These are phyloP conservation scores for Labia minor DNA, from an alignment of 2,888 invertebrate genomes.

Conservation along the genomic window DNA sequence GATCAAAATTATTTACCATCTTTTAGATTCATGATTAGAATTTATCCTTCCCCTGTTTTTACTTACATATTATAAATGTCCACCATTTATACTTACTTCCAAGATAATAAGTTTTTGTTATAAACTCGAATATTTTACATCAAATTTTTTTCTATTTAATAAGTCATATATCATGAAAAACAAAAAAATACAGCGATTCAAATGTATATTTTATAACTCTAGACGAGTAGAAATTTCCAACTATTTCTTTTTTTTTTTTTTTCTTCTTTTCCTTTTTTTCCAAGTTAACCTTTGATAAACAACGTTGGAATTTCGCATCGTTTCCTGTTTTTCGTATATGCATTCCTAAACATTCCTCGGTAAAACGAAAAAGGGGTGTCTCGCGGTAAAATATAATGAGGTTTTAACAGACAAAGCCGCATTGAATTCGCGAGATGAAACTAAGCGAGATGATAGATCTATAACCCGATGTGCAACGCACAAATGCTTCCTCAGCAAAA, in stretches of 20 bases:
- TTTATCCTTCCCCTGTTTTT: too few relatives aligned
- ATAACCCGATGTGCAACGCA: not conserved
- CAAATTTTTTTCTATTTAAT: too few relatives aligned
- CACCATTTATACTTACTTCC: too few relatives aligned
- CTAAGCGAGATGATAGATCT: not conserved
- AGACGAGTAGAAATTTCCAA: not conserved
- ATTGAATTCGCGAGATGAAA: not conserved
- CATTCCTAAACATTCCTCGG: not conserved
- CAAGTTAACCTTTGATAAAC: conserved; percentile 7
- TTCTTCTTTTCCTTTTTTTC: not conserved
- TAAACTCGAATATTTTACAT: too few relatives aligned
- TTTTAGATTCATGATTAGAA: too few relatives aligned
- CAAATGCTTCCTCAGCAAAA: conserved; percentile 7
- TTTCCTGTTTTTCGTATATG: not conserved
- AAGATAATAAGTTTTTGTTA: too few relatives aligned
- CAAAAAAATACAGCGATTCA: too few relatives aligned
- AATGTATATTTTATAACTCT: too few relatives aligned
- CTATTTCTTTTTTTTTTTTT: not conserved
- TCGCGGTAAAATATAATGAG: not conserved
- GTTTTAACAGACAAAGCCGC: not conserved
- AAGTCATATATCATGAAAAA: too few relatives aligned
- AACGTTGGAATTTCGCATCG: not conserved
- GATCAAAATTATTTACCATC: too few relatives aligned
- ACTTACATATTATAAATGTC: too few relatives aligned
- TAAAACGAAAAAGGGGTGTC: not conserved